These are phyloP conservation scores for Pangasius djambal DNA, from an alignment of 2,797 vertebrate genomes.

Conservation along the genomic window DNA sequence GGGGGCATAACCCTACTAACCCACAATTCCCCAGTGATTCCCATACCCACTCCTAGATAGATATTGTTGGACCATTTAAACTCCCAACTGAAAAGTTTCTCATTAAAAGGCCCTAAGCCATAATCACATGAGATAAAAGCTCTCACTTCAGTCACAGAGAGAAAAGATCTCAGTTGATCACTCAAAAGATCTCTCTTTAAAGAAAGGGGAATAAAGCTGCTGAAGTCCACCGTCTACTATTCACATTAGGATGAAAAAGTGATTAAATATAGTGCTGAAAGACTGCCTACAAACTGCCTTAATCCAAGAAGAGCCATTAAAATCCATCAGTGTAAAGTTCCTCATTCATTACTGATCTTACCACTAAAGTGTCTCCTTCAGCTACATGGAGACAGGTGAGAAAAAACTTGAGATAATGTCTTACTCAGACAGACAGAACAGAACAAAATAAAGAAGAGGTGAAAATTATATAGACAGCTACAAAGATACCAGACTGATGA, in stretches of 20 bases:
- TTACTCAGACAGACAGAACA: too few relatives aligned
- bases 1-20: not conserved
- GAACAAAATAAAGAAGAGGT: not conserved
- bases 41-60: not conserved
- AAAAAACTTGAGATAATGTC: not conserved
- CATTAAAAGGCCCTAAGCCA: not conserved
- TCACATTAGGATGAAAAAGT: not conserved
- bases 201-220: not conserved
- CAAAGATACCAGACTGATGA: not conserved
- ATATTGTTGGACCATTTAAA: not conserved
- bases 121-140: slow-evolving; percentile 21
- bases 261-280: slow-evolving; percentile 4
- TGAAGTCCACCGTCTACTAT: slow-evolving; percentile 1
- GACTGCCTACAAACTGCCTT: not conserved
- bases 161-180: not conserved
- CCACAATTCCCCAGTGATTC: not conserved
- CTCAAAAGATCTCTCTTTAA: slow-evolving; percentile 1
- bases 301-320: not conserved
- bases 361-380: not conserved
- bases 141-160: not conserved
- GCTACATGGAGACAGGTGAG: too few relatives aligned
- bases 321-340: not conserved
- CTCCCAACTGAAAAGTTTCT: not conserved
- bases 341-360: not conserved
- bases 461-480: not conserved